phyloP scores from a whole-genome alignment of 2,888 invertebrate genomes.

The Priocnemis perturbator region DNA sequence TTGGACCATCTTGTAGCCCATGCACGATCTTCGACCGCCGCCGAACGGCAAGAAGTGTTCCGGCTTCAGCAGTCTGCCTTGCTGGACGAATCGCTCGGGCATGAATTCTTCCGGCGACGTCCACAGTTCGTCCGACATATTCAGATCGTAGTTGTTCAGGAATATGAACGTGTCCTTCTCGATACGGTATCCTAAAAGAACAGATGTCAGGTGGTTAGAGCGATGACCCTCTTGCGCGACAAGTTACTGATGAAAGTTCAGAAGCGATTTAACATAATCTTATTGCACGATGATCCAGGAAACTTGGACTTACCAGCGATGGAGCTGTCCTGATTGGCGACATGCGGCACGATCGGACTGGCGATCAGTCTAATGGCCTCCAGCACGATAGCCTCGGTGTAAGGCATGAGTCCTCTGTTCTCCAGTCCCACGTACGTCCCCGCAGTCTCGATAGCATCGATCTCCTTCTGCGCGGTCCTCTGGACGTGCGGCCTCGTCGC shows the following conservation, averaged over 20 bases:
- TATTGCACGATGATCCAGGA: no score
- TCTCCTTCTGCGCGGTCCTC: conserved; percentile 77
- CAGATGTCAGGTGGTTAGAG: neutral
- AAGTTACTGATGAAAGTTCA: no score
- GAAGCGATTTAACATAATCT: no score
- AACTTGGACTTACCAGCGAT: conserved; percentile 77
- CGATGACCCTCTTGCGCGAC: neutral
- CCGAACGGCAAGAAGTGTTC: conserved; percentile 83
- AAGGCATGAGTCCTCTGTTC: conserved; percentile 78
- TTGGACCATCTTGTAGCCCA: conserved; percentile 83
- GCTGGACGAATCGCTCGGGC: conserved; percentile 80
- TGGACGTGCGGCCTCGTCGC: conserved; percentile 78
- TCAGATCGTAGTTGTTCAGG: conserved; percentile 82
- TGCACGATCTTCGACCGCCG: conserved; percentile 81
- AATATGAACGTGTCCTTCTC: conserved; percentile 81
- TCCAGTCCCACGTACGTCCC: conserved; percentile 68
- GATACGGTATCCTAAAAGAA: conserved; percentile 77
- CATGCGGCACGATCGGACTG: conserved; percentile 83
- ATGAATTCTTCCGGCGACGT: conserved; percentile 78
- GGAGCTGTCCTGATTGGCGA: conserved; percentile 80
- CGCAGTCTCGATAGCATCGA: conserved; percentile 67
- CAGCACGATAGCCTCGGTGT: conserved; percentile 79
- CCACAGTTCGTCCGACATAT: conserved; percentile 81
- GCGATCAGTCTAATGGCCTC: conserved; percentile 81
- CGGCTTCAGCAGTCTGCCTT: conserved; percentile 78